phyloP scores from a whole-genome alignment of 2,797 vertebrate genomes.

The Lepilemur ruficaudatus region DNA sequence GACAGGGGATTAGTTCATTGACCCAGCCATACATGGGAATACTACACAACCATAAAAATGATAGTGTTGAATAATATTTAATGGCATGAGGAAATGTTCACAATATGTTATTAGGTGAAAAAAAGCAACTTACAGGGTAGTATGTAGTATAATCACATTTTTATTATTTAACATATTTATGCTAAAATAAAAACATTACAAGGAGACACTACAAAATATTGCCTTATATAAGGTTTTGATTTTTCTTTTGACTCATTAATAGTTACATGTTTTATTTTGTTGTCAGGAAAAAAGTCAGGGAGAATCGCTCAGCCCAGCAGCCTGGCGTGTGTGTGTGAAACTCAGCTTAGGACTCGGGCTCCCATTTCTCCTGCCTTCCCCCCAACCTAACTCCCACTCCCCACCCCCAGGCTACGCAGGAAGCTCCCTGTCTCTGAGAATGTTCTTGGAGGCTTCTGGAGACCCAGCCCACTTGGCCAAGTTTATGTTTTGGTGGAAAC shows the following conservation, averaged over 20 bases:
- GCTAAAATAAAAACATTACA: neutral
- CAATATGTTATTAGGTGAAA: neutral
- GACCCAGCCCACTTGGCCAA: neutral
- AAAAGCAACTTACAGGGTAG: neutral
- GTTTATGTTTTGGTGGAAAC: slow-evolving; percentile 66
- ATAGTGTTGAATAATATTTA: neutral
- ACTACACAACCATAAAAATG: neutral
- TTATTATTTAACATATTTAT: neutral
- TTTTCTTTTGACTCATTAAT: neutral
- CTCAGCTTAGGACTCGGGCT: neutral
- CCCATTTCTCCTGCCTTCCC: neutral
- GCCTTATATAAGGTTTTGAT: neutral
- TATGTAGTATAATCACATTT: neutral
- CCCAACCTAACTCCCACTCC: neutral
- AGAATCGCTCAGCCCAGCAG: neutral
- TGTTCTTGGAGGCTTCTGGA: neutral
- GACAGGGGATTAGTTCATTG: neutral
- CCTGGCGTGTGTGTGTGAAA: neutral
- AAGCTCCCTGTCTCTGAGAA: neutral
- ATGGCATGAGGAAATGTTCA: neutral
- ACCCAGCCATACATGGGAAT: neutral
- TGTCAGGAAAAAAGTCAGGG: neutral
- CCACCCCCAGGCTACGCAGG: neutral
- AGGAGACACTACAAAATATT: neutral
- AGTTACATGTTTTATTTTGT: neutral